phyloP scores from a whole-genome alignment of 2,888 invertebrate genomes.

The Eristalis pertinax region DNA sequence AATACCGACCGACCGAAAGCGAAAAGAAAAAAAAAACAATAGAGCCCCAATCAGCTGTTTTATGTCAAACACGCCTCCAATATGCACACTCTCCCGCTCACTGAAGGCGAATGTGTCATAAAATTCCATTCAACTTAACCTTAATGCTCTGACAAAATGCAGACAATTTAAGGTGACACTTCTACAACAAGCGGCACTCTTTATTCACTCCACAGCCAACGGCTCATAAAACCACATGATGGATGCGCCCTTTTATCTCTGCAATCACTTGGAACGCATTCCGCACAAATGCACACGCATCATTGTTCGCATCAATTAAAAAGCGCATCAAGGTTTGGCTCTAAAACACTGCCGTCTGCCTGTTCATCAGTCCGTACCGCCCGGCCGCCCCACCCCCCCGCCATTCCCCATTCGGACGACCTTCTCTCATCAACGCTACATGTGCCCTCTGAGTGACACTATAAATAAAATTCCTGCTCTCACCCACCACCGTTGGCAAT shows the following conservation, averaged over 20 bases:
- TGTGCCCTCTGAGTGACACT: constrained; percentile 65
- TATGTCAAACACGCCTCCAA: background rate
- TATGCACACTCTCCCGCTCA: background rate
- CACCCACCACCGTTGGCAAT: background rate
- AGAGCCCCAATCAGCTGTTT: constrained; percentile 1
- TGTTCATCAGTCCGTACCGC: constrained; percentile 8
- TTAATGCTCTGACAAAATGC: constrained; percentile 54
- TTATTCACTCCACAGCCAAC: background rate
- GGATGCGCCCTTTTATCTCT: constrained; percentile 68
- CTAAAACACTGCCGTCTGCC: constrained; percentile 14
- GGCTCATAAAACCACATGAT: constrained; percentile 59
- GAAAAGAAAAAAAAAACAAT: too few species aligned
- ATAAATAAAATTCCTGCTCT: constrained; percentile 52
- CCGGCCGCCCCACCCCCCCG: background rate
- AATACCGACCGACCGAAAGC: background rate
- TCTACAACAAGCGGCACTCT: constrained; percentile 51
- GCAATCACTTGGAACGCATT: constrained; percentile 64
- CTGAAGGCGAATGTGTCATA: constrained; percentile 12
- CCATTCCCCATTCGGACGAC: constrained; percentile 13
- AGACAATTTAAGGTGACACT: constrained; percentile 60
- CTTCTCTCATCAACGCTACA: constrained; percentile 62
- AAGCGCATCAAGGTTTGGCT: constrained; percentile 55
- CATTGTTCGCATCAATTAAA: constrained; percentile 65
- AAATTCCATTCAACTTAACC: constrained; percentile 34
- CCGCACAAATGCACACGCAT: constrained; percentile 59